phyloP scores from a whole-genome alignment of 2,888 invertebrate species.

The Caenorhabditis sp. region DNA sequence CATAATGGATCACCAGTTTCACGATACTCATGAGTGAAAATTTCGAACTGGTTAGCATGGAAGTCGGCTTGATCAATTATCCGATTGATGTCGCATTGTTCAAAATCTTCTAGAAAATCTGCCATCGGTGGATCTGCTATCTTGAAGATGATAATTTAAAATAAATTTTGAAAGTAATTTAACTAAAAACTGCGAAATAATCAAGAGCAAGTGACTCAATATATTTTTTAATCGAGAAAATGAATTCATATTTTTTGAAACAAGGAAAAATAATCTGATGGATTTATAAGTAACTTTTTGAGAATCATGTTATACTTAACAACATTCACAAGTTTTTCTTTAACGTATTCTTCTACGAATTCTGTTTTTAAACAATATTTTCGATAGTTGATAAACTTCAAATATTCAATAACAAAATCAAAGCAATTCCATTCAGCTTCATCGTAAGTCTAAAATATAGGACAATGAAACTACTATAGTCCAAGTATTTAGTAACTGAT shows the following conservation, averaged over 20 bases:
- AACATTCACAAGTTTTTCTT: constrained; percentile 46
- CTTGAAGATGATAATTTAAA: too few relatives aligned
- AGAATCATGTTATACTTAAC: constrained; percentile 63
- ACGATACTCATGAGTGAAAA: constrained; percentile 70
- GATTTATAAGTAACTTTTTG: too few relatives aligned
- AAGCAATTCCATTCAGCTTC: constrained; percentile 67
- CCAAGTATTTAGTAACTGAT: too few relatives aligned
- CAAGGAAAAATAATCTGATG: too few relatives aligned
- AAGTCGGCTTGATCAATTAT: constrained; percentile 51
- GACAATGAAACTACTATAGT: too few relatives aligned
- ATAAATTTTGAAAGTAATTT: too few relatives aligned
- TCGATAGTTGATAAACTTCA: constrained; percentile 60
- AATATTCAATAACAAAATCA: constrained; percentile 63
- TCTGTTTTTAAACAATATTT: constrained; percentile 54
- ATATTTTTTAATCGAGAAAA: too few relatives aligned
- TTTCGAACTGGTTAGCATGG: constrained; percentile 62
- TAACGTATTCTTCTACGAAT: constrained; percentile 59
- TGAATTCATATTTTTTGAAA: too few relatives aligned
- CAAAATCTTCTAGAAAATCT: constrained; percentile 62
- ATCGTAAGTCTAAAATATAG: constrained; percentile 60
- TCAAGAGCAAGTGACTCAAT: too few relatives aligned
- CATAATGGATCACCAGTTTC: constrained; percentile 60
- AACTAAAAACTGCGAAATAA: too few relatives aligned
- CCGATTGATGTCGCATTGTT: constrained; percentile 45
- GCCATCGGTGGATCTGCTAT: constrained; percentile 60